phyloP scores from a whole-genome alignment of 2,888 invertebrate genomes.

The Andrena camellia region DNA sequence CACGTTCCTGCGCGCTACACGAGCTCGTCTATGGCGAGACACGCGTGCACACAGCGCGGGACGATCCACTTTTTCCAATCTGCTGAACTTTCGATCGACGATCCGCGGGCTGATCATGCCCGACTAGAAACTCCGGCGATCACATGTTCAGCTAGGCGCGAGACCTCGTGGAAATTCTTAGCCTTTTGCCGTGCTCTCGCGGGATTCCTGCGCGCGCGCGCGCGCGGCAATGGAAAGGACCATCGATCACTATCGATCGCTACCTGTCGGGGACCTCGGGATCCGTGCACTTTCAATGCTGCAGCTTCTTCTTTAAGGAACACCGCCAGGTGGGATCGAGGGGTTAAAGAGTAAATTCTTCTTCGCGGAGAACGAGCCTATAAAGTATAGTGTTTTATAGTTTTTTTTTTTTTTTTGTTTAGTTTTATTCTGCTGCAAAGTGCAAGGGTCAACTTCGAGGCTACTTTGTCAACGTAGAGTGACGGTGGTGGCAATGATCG shows the following conservation, averaged over 20 bases:
- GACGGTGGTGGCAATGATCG: too few relatives aligned
- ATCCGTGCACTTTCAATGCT: too few relatives aligned
- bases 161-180: conserved; percentile 1
- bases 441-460: too few relatives aligned
- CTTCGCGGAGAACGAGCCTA: too few relatives aligned
- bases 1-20: conserved; percentile 55
- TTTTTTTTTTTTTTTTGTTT: too few relatives aligned
- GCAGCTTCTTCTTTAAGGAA: too few relatives aligned
- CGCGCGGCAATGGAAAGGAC: neutral
- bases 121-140: conserved; percentile 24
- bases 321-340: too few relatives aligned
- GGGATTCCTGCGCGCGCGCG: neutral
- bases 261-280: neutral
- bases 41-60: conserved; percentile 27
- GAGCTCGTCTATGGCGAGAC: conserved; percentile 39
- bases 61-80: conserved; percentile 72
- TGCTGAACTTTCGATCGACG: conserved; percentile 74
- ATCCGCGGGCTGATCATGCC: conserved; percentile 8
- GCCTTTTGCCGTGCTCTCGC: neutral
- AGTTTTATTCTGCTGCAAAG: too few relatives aligned
- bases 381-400: too few relatives aligned
- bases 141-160: neutral
- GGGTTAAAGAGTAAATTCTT: too few relatives aligned
- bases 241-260: neutral
- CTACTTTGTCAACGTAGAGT: too few relatives aligned